Evolutionary conservation across 53 echinoderm and acorn worm genomes (phyloP), one percentile per base, ranked within the genome.

Genomic region (Mesocentrotus franciscanus): DNA sequence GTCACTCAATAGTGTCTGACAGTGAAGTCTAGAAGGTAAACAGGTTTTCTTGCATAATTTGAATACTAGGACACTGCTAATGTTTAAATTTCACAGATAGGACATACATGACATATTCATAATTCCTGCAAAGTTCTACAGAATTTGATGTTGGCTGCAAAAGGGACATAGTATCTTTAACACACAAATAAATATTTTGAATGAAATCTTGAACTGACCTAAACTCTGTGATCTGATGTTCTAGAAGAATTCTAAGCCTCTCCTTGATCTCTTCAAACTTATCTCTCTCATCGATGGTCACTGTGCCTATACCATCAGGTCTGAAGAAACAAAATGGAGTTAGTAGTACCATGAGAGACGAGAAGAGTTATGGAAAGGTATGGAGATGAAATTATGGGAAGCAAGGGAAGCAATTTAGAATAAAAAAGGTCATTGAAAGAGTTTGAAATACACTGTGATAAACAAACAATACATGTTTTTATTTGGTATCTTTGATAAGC

Each of bases 221-320:
- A 96, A 99, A 99, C 75, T 98, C 96, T 96, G 99, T 99, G 59
- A 99, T 99, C 95, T 99, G 99, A 71, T 99, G 97, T 95, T 99
- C 99, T 22, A 99, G 94, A 29, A 99, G 96, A 93, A 97, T 95
- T 85, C 99, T 85, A 24, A 99, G 96, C 42, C 98, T 96, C 26
- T 99, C 99, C 92, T 99, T 99, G 93, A 98, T 99, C 68, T 99
- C 99, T 74, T 97, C 97, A 97, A 99, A 98, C 90, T 97, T 98
- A 26, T 99, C 99, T 60, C 96, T 99, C 94, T 99, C 99, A 39
- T 98, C 98, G n/a, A 97, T 96, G 61, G 98, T 99, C 75, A 99
- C 99, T 78, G 99, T 99, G 27, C 99, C 98, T 61, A 98, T 99
- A 34, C 99, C 99, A 97, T 99, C 99, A 13, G 99, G 98, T 94